Conservation (phyloP, 2,888 invertebrate genomes). For the Drosophila siamana region DNA sequence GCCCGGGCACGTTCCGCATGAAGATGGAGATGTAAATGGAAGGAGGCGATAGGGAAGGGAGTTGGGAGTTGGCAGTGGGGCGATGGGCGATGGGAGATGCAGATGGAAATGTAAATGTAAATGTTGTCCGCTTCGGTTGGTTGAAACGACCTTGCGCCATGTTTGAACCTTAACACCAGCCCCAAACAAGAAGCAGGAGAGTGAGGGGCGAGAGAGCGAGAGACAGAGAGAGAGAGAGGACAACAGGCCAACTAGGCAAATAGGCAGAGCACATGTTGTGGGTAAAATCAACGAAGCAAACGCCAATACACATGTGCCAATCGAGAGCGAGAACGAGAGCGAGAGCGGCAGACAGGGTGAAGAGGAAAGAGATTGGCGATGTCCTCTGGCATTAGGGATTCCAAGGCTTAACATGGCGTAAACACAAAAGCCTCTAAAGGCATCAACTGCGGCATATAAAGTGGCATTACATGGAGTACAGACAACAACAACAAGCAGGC, state of each 20-base stretch:
- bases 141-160: conserved; percentile 76
- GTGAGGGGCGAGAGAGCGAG: not conserved
- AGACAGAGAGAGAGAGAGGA: not conserved
- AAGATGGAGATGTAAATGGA: conserved; percentile 8
- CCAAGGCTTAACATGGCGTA: conserved; percentile 81
- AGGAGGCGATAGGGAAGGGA: conserved; percentile 45
- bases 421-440: conserved; percentile 81
- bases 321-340: conserved; percentile 11
- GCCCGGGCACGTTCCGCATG: conserved; percentile 53
- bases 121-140: conserved; percentile 67
- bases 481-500: conserved; percentile 19
- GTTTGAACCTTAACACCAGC: conserved; percentile 78
- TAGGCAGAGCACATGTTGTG: conserved; percentile 75
- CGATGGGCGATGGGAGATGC: conserved; percentile 29
- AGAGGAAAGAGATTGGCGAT: conserved; percentile 46
- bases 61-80: too few species aligned
- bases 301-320: conserved; percentile 76
- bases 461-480: conserved; percentile 78
- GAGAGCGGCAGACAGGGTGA: not conserved
- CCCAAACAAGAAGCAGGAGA: conserved; percentile 15
- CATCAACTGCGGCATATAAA: conserved; percentile 84
- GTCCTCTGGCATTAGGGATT: conserved; percentile 78
- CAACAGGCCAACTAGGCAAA: conserved; percentile 65
- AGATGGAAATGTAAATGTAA: conserved; percentile 77
- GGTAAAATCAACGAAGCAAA: conserved; percentile 79